phyloP scores from a whole-genome alignment of 2,113 vertebrate species.

The Leptocoma aspasia region DNA sequence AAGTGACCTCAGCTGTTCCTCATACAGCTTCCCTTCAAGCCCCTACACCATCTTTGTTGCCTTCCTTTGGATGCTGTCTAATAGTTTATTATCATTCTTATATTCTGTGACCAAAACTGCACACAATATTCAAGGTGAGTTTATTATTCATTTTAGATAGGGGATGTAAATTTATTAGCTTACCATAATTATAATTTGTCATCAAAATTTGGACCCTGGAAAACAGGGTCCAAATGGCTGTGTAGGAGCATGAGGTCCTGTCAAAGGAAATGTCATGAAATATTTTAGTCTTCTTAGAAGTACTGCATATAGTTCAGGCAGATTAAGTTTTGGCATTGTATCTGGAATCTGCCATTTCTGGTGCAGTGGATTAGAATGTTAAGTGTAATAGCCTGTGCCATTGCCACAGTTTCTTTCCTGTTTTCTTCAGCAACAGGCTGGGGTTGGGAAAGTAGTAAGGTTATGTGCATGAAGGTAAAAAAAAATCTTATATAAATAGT shows the following conservation, averaged over 20 bases:
- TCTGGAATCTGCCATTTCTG: background rate
- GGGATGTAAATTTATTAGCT: background rate
- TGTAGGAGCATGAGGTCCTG: background rate
- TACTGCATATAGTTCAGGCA: background rate
- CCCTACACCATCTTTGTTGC: background rate
- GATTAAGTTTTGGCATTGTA: background rate
- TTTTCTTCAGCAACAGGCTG: background rate
- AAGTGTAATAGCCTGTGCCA: background rate
- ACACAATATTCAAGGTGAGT: background rate
- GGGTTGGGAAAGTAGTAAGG: background rate
- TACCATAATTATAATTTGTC: background rate
- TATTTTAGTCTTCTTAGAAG: slow-evolving; percentile 21
- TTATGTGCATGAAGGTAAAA: background rate
- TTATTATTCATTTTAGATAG: background rate
- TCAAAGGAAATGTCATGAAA: background rate
- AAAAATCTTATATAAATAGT: background rate
- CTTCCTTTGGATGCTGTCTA: background rate
- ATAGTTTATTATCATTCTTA: background rate
- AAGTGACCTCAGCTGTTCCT: background rate
- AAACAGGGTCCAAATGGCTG: background rate
- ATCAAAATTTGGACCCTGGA: background rate
- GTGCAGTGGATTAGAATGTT: background rate
- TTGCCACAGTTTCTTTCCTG: background rate
- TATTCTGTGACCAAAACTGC: background rate
- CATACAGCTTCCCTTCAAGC: fast-evolving